A percentile compares a stretch with the other conserved stretches of the same genome.
Evolutionary conservation across 2,888 invertebrate genomes (phyloP).

Genomic region (Agrotis puta): DNA sequence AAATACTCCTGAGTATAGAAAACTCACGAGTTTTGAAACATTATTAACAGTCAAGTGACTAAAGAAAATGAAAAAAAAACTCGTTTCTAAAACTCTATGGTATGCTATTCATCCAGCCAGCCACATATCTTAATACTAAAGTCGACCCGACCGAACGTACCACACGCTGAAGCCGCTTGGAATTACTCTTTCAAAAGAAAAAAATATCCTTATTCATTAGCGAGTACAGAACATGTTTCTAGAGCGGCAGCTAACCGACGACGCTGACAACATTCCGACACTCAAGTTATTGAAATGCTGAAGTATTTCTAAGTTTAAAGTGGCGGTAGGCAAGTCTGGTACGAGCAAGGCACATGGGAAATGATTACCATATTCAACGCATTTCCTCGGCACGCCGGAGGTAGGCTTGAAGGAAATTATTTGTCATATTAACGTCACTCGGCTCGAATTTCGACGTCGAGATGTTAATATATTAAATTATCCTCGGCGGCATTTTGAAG

Average conservation of each 20-base stretch:
- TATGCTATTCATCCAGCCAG: neutral
- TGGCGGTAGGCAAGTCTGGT: slow-evolving; percentile 71
- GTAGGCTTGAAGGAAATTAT: slow-evolving; percentile 88
- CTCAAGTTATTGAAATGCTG: slow-evolving; percentile 70
- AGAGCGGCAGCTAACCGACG: slow-evolving; percentile 24
- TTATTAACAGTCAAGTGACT: slow-evolving; percentile 2
- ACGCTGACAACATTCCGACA: slow-evolving; percentile 46
- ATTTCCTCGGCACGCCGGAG: slow-evolving; percentile 77
- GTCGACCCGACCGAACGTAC: neutral
- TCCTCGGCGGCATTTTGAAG: slow-evolving; percentile 76
- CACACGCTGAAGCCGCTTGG: slow-evolving; percentile 18
- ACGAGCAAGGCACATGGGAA: slow-evolving; percentile 82
- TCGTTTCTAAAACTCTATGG: slow-evolving; percentile 6
- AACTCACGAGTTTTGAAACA: too few species aligned
- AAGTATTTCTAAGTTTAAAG: slow-evolving; percentile 82
- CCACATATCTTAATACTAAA: slow-evolving; percentile 1
- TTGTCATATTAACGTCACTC: slow-evolving; percentile 90
- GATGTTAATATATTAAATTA: slow-evolving; percentile 88
- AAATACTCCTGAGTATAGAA: too few species aligned
- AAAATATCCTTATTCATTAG: slow-evolving; percentile 44
- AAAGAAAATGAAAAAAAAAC: slow-evolving; percentile 6
- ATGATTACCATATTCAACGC: slow-evolving; percentile 89
- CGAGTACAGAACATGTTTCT: slow-evolving; percentile 35
- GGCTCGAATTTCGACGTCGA: slow-evolving; percentile 79
- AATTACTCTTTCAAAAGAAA: slow-evolving; percentile 37